phyloP scores from a whole-genome alignment of 2,113 vertebrate species.

The Oreotrochilus melanogaster region DNA sequence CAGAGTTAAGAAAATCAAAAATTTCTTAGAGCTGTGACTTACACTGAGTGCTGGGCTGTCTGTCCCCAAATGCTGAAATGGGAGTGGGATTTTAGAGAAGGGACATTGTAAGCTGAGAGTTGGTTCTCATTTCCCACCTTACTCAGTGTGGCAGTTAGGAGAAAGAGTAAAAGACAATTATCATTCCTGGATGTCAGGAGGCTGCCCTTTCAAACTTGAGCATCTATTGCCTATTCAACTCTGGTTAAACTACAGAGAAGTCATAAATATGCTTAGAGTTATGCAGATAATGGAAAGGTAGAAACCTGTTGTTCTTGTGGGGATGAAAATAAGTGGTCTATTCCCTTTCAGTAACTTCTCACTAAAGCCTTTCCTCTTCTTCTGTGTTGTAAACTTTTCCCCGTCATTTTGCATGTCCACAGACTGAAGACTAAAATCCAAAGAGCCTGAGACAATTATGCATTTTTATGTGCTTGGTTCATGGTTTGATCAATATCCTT shows the following conservation, averaged over 20 bases:
- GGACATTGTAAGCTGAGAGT: not conserved
- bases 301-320: not conserved
- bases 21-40: not conserved
- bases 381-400: not conserved
- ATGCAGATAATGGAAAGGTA: not conserved
- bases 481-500: not conserved
- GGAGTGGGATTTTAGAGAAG: not conserved
- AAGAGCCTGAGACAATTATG: accelerated
- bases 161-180: not conserved
- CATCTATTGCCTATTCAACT: not conserved
- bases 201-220: not conserved
- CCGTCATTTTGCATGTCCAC: not conserved
- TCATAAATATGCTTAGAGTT: accelerated
- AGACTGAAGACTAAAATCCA: not conserved
- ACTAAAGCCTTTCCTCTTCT: not conserved
- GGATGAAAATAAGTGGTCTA: not conserved
- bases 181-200: not conserved
- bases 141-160: not conserved
- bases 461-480: not conserved
- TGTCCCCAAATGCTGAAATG: not conserved
- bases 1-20: not conserved
- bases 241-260: not conserved
- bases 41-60: not conserved
- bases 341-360: not conserved
- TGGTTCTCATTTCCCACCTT: not conserved